Base-by-base conservation (phyloP, 2,888 invertebrate species). In the Oligia latruncula region DNA sequence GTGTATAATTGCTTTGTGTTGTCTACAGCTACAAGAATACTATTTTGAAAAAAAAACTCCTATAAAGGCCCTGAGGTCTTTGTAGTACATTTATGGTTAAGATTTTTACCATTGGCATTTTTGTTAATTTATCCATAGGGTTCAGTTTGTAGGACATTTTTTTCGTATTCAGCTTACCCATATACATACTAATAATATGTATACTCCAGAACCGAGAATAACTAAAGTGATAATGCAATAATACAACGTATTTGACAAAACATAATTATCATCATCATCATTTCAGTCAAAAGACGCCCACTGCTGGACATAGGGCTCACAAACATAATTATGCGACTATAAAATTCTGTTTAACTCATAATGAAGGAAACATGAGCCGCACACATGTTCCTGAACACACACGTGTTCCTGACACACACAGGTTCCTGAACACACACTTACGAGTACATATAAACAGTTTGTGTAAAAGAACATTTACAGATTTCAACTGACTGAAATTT, bases 401-500 rank as follows among this genome's bases (percentile, higher is more conserved):
- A 40, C 40, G 5, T 40, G 40, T 46, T 13, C 46, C 13, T 46
- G 35, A 23, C 49, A 29, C 62, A 40, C 58, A 46, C 17, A 20
- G 1, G 15, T 23, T 20, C 43, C 17, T 29, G 13, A 20, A 40
- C 58, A 49, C 60, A 65, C 46, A 58, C 66, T 67, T 35, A 49
- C 29, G 29, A 29, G 29, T 29, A 29, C 20, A n/a, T 23, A 55
- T 8, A n/a, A 60, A 60, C 11, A 68, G 17, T 65, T 11, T 35
- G 20, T 66, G 55, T 17, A 60, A 17, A 40, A 58, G 4, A 58
- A 71, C 49, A 40, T 5, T 40, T 40, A 49, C 20, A 74, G 35
- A 74, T 80, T 72, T 49, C 60, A 40, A 40, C 13, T 29, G n/a
- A 58, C 52, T 64, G 15, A 52, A 65, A 65, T 73, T 67, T 71